These are phyloP conservation scores for Eupristina koningsbergeri DNA, from an alignment of 1,140 invertebrate genomes.

Conservation along the genomic window DNA sequence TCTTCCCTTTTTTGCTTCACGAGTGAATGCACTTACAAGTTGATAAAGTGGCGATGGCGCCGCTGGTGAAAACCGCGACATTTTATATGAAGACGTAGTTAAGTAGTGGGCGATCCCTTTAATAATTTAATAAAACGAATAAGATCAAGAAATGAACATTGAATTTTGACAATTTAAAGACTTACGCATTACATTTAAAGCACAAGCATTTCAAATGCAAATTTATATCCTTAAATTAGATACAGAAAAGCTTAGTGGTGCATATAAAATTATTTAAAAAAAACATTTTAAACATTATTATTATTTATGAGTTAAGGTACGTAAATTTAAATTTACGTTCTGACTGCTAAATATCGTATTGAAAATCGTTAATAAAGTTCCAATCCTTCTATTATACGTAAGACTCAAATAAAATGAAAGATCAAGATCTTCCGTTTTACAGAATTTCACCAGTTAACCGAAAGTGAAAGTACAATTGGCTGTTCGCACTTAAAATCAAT, in stretches of 20 bases:
- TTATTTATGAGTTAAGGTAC: background rate
- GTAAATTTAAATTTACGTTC: background rate
- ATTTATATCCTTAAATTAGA: background rate
- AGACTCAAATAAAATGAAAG: background rate
- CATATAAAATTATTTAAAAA: background rate
- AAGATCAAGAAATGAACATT: no score
- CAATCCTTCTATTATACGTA: background rate
- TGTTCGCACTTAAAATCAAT: background rate
- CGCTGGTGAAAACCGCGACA: background rate
- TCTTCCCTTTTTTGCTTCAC: background rate
- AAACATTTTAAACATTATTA: background rate
- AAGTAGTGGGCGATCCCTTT: no score
- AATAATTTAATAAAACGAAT: no score
- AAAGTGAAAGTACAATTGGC: constrained; percentile 22
- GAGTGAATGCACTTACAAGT: no score
- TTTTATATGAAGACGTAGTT: background rate
- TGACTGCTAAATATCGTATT: background rate
- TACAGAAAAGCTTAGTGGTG: background rate
- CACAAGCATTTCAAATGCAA: background rate
- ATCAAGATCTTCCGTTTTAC: constrained; percentile 7
- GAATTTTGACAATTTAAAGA: no score
- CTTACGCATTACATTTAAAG: background rate
- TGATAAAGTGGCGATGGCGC: background rate
- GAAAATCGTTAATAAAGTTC: background rate
- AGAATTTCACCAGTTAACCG: background rate